These are phyloP conservation scores for Gadopsis marmoratus DNA, from an alignment of 2,797 vertebrate species.

Conservation along the genomic window DNA sequence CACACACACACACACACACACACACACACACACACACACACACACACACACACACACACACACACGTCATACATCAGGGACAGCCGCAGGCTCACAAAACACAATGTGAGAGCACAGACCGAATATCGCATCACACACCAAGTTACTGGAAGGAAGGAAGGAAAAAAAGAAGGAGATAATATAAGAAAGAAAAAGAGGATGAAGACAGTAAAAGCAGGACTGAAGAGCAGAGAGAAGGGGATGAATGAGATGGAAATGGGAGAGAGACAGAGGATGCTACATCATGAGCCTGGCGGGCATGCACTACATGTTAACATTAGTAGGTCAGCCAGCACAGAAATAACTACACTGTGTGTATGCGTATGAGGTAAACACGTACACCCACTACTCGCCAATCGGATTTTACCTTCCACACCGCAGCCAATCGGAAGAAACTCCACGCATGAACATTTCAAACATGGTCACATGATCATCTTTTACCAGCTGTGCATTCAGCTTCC, in stretches of 20 bases:
- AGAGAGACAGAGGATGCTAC: conserved; percentile 60
- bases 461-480: conserved; percentile 56
- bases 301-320: conserved; percentile 82
- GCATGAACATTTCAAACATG: conserved; percentile 56
- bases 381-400: conserved; percentile 49
- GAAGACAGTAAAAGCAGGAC: too few relatives aligned
- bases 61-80: conserved; percentile 58
- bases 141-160: conserved; percentile 8
- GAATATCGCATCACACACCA: background rate
- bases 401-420: conserved; percentile 37
- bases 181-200: background rate
- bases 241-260: conserved; percentile 10
- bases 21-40: conserved; percentile 9
- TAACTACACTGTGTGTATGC: conserved; percentile 70
- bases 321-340: conserved; percentile 84
- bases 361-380: conserved; percentile 57
- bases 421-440: conserved; percentile 54
- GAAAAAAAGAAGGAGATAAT: background rate
- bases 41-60: too few relatives aligned
- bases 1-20: conserved; percentile 11
- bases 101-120: conserved; percentile 23
- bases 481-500: conserved; percentile 60
- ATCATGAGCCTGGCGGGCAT: conserved; percentile 80
- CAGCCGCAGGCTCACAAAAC: conserved; percentile 40
- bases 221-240: background rate